These are phyloP conservation scores for Cyphomyrus discorhynchus DNA, from an alignment of 2,113 vertebrate species.

Conservation along the genomic window DNA sequence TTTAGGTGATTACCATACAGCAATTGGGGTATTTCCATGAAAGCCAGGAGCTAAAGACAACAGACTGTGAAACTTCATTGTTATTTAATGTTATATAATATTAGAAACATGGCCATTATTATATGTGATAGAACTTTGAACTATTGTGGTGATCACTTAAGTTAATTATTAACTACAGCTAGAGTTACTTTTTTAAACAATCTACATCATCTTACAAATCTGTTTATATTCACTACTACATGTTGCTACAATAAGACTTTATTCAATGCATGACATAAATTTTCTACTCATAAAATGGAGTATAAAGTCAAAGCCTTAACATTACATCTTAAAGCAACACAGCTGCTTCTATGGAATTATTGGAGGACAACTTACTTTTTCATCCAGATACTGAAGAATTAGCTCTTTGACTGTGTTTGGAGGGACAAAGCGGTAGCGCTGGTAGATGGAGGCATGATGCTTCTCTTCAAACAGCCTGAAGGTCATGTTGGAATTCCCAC, in stretches of 20 bases:
- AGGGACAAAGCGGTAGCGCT: conserved; percentile 60
- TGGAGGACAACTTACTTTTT: conserved; percentile 53
- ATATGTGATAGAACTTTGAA: background rate
- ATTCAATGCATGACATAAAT: background rate
- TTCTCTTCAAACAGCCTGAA: conserved; percentile 63
- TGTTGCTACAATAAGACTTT: background rate
- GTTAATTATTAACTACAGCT: background rate
- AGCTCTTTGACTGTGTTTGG: conserved; percentile 51
- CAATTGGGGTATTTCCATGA: background rate
- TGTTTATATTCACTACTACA: background rate
- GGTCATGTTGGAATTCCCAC: conserved; percentile 48
- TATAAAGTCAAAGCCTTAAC: background rate
- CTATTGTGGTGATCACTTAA: background rate
- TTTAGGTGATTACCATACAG: background rate
- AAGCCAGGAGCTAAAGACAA: background rate
- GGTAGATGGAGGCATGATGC: conserved; percentile 62
- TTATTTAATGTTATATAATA: background rate
- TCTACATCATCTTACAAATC: background rate
- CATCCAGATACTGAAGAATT: conserved; percentile 60
- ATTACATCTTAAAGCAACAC: background rate
- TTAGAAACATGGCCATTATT: background rate
- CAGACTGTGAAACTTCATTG: background rate
- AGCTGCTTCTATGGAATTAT: background rate
- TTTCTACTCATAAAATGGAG: background rate
- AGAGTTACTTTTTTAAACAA: background rate